Percentiles rank a stretch among this genome's conserved stretches.
These are phyloP conservation scores for Paramormyrops hopkinsi DNA, from an alignment of 2,797 vertebrate species.

Conservation along the genomic window DNA sequence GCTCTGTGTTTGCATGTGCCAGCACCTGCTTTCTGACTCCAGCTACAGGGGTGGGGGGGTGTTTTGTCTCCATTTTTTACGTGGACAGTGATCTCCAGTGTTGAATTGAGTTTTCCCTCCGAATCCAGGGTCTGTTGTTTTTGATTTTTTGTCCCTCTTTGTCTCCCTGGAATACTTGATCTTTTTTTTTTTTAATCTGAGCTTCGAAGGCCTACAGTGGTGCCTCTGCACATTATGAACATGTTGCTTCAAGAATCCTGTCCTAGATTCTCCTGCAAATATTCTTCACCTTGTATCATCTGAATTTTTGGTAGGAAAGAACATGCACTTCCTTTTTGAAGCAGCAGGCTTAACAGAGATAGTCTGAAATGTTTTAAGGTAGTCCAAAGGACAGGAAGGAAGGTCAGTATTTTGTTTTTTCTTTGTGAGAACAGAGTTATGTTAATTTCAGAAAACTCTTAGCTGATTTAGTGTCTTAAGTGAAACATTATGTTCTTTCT, in stretches of 20 bases:
- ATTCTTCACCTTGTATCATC: not conserved
- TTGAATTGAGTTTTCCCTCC: not conserved
- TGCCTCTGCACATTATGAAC: not conserved
- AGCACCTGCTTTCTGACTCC: slow-evolving; percentile 44
- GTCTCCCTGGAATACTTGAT: slow-evolving; percentile 1
- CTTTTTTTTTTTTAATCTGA: not conserved
- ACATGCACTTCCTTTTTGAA: slow-evolving; percentile 3
- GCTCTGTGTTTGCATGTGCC: slow-evolving; percentile 65
- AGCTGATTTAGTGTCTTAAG: not conserved
- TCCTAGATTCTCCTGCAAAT: not conserved
- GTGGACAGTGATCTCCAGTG: slow-evolving; percentile 6
- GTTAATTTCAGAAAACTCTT: slow-evolving; percentile 5
- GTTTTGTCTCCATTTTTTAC: slow-evolving; percentile 10
- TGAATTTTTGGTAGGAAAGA: not conserved
- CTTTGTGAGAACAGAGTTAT: not conserved
- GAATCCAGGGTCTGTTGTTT: not conserved
- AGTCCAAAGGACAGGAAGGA: not conserved
- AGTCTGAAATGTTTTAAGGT: slow-evolving; percentile 1
- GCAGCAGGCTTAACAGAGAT: not conserved
- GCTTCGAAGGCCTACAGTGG: not conserved
- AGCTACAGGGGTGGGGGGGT: slow-evolving; percentile 5
- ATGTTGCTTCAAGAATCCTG: slow-evolving; percentile 14
- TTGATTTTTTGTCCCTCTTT: not conserved
- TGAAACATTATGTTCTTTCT: not conserved
- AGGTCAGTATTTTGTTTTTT: slow-evolving; percentile 7